These are phyloP conservation scores for Electrona antarctica DNA, from an alignment of 2,113 vertebrate genomes.

Conservation along the genomic window DNA sequence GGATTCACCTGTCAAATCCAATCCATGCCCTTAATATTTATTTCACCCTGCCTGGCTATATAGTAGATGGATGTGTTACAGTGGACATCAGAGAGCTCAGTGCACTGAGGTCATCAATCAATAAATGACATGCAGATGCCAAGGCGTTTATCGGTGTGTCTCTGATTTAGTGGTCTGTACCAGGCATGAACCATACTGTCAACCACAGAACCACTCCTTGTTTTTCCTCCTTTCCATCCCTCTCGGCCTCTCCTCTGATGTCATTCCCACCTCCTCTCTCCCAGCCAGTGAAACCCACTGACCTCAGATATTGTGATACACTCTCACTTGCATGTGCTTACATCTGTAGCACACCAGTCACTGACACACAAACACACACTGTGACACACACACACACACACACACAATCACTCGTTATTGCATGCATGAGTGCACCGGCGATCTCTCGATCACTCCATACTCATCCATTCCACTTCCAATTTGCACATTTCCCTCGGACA, in stretches of 20 bases:
- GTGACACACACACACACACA: background rate
- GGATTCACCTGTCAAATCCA: background rate
- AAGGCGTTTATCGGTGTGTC: background rate
- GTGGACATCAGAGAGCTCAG: background rate
- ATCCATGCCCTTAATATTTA: background rate
- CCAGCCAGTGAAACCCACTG: slow-evolving; percentile 17
- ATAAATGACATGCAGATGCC: background rate
- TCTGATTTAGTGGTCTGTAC: background rate
- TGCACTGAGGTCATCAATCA: slow-evolving; percentile 6
- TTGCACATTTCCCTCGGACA: slow-evolving; percentile 3
- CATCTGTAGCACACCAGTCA: no score
- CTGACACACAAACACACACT: no score
- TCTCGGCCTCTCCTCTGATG: background rate
- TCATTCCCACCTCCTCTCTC: background rate
- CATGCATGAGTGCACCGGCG: slow-evolving; percentile 10
- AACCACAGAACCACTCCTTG: background rate
- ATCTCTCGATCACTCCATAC: background rate
- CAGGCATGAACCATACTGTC: background rate
- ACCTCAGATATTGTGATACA: slow-evolving; percentile 26
- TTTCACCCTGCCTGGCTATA: background rate
- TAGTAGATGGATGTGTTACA: background rate
- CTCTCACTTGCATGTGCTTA: background rate
- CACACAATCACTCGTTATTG: background rate
- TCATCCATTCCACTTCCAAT: slow-evolving; percentile 19
- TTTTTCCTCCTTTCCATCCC: background rate